Base-by-base conservation (phyloP, 2,888 invertebrate genomes). In the Sminthurinus aureus region DNA sequence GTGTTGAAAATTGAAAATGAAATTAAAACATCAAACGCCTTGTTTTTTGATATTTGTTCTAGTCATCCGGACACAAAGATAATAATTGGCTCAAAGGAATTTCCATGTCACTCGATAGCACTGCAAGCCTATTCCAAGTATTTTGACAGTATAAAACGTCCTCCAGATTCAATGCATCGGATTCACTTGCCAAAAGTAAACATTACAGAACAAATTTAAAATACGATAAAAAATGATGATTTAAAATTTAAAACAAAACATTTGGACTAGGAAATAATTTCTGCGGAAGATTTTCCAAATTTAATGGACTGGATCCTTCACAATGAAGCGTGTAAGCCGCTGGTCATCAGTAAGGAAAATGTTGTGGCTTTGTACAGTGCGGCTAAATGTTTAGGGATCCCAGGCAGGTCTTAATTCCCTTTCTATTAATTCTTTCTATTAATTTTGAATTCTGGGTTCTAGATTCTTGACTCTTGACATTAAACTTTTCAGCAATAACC, bases 251-350 rank as follows among this genome's bases (percentile, higher is more conserved):
- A n/a, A n/a, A n/a, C n/a, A n/a, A n/a, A n/a, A n/a, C n/a, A n/a
- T 73, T 22, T 22, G 20, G 24, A 73, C 13, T n/a, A 85, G 85
- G 84, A 83, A 22, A 69, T 79, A 8, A 83, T 85, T 3, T 58
- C 76, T 12, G 20, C 85, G 18, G 66, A 79, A n/a, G 85, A 83
- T 12, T 88, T 88, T 73, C 86, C 86, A 8, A 76, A 74, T 20
- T 13, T 88, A 15, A 87, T 88, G 87, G 85, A 88, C 64, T 88
- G 88, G 88, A 87, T 88, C 26, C n/a, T 88, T 2, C 82, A 86
- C 22, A 83, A 83, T 9, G 83, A 86, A 20, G 73, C 84, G 9
- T 81, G 77, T 0, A 79, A 87, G 50, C 26, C 50, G 15, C 51
- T 50, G 26, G 81, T 86, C 4, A 71, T 88, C 18, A 85, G 66